These are phyloP conservation scores for Peucedramus taeniatus DNA, from an alignment of 2,113 vertebrate genomes.

Conservation along the genomic window DNA sequence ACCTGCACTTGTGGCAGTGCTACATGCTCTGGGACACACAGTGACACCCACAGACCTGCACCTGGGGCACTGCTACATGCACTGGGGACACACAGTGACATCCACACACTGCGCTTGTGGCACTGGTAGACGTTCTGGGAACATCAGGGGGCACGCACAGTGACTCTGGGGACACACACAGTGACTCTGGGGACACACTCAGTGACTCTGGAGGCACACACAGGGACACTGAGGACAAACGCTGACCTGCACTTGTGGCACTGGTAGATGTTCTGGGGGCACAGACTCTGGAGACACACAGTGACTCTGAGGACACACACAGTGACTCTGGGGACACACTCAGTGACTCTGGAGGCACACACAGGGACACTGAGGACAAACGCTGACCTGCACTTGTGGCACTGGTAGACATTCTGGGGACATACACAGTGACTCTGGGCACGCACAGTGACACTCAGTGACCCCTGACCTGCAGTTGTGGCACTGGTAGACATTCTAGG, in stretches of 20 bases:
- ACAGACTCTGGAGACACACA: too few species aligned
- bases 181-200: neutral
- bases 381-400: too few species aligned
- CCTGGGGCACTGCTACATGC: slow-evolving; percentile 93
- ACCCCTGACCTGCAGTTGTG: too few species aligned
- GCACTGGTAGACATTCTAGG: too few species aligned
- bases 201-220: neutral
- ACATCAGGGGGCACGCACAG: neutral
- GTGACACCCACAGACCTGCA: slow-evolving; percentile 35
- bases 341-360: too few species aligned
- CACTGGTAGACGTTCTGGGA: slow-evolving; percentile 89
- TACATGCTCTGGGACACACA: neutral
- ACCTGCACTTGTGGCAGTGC: neutral
- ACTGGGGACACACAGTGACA: slow-evolving; percentile 46
- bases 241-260: slow-evolving; percentile 84
- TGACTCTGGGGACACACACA: neutral
- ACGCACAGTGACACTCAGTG: neutral
- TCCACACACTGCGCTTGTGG: slow-evolving; percentile 79
- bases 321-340: neutral
- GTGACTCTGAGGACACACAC: neutral
- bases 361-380: too few species aligned
- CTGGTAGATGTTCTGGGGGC: neutral
- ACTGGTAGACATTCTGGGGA: too few species aligned
- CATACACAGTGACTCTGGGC: neutral
- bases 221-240: neutral